Evolutionary conservation across 2,797 vertebrate species (phyloP).

Genomic region (Enteromius trimaculatus): DNA sequence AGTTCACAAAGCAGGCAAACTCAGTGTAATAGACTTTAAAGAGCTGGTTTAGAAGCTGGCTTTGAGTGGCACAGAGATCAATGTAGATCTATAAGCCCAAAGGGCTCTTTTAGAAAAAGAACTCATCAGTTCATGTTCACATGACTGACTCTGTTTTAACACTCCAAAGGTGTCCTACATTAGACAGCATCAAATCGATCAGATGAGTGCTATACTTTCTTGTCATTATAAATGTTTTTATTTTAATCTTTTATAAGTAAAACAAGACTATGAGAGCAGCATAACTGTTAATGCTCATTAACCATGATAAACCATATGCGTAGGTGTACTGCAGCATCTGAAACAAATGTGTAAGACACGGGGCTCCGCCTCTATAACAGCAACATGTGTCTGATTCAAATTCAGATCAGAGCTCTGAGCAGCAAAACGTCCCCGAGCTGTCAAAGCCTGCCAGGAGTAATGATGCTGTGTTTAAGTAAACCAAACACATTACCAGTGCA

Average conservation of each 20-base stretch:
- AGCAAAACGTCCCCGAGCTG: slow-evolving; percentile 23
- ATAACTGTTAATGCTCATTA: background rate
- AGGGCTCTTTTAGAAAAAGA: slow-evolving; percentile 25
- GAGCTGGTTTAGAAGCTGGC: slow-evolving; percentile 11
- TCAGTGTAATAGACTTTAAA: slow-evolving; percentile 6
- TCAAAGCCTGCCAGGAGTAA: slow-evolving; percentile 26
- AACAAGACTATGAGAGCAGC: background rate
- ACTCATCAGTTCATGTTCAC: slow-evolving; percentile 39
- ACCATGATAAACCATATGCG: background rate
- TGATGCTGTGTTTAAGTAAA: slow-evolving; percentile 10
- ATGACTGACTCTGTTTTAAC: slow-evolving; percentile 23
- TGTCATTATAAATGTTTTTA: background rate
- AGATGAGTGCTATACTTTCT: background rate
- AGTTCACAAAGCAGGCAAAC: slow-evolving; percentile 10
- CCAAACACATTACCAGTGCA: slow-evolving; percentile 13
- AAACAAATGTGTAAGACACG: background rate
- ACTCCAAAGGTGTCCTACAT: slow-evolving; percentile 26
- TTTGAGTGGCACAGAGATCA: slow-evolving; percentile 31
- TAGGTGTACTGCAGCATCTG: background rate
- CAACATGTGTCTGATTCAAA: slow-evolving; percentile 33
- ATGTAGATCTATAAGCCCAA: slow-evolving; percentile 30
- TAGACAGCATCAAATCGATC: slow-evolving; percentile 3
- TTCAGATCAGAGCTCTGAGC: slow-evolving; percentile 26
- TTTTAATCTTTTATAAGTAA: background rate
- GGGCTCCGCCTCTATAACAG: slow-evolving; percentile 11